Base-by-base conservation (phyloP, 1,140 invertebrate genomes). In the Frieseomelitta varia region DNA sequence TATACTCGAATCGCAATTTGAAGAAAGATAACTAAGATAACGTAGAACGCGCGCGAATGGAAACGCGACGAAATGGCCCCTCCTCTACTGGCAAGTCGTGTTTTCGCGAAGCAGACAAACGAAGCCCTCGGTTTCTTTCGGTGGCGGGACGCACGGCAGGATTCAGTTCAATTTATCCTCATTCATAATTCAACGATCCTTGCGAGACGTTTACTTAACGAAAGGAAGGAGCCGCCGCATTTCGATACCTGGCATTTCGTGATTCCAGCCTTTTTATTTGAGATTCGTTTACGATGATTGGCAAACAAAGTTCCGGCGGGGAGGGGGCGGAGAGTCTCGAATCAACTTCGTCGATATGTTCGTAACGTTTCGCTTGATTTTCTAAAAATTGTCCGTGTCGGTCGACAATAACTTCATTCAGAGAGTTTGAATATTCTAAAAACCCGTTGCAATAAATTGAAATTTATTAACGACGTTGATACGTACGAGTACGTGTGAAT, bases 101-200 rank as follows among this genome's bases (percentile, higher is more conserved):
- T 68, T 79, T 79, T 61, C 17, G 14, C 19, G 14, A 79, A 68
- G 21, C 34, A n/a, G 51, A 34, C n/a, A 27, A 79, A 55, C 63
- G 8, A n/a, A 79, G 63, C 14, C 30, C 77, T 10, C 21, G 63
- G 21, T 39, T 79, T 68, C 63, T 79, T 79, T 68, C 77, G 39
- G 21, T 55, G 21, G 27, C 51, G 30, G 51, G 68, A 79, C 68
- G 77, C 63, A 79, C 77, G 63, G 51, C 65, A 39, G 30, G 63
- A 79, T 79, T 68, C 77, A 30, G 63, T 79, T 79, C 77, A 79
- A 79, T 79, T 79, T 79, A 79, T 79, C 77, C 63, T 79, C 77
- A 79, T 79, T 79, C 77, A 79, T 79, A 79, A 79, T 79, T 79
- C 77, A 79, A 79, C 77, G 77, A 79, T 68, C 63, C 77, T 79